Conservation (phyloP, 2,888 invertebrate genomes). For the Drosophila seclusa region DNA sequence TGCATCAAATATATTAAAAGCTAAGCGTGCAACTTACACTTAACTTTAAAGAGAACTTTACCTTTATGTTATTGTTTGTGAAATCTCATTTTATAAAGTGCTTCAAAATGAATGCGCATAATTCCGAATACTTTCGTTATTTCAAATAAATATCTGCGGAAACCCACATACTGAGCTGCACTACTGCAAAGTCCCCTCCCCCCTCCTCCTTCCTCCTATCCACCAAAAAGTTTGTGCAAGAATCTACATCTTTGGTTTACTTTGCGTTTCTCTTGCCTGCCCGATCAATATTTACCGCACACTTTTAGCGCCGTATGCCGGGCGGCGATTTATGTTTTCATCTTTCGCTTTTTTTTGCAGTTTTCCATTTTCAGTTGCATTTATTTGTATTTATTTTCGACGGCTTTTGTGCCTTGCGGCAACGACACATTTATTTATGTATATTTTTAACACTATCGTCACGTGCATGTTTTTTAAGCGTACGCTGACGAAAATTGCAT, state of each 20-base stretch:
- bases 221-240: neutral
- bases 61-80: constrained; percentile 12
- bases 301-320: constrained; percentile 60
- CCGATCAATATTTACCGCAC: constrained; percentile 72
- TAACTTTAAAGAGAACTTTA: neutral
- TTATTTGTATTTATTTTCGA: constrained; percentile 73
- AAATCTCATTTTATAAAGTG: constrained; percentile 29
- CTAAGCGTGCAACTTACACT: neutral
- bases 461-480: constrained; percentile 53
- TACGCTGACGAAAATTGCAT: constrained; percentile 36
- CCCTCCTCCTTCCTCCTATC: too few relatives aligned
- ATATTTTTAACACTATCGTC: constrained; percentile 61
- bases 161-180: constrained; percentile 9
- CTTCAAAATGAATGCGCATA: constrained; percentile 27
- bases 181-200: too few relatives aligned
- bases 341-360: constrained; percentile 42
- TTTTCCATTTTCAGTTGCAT: constrained; percentile 72
- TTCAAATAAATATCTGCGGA: constrained; percentile 51
- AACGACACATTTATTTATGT: constrained; percentile 56
- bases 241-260: constrained; percentile 12
- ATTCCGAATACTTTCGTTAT: constrained; percentile 34
- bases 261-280: constrained; percentile 19
- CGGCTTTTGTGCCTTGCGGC: constrained; percentile 33
- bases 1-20: neutral
- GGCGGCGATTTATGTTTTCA: constrained; percentile 71